These are phyloP conservation scores for Pelobates cultripes DNA, from an alignment of 2,797 vertebrate genomes.

Conservation along the genomic window DNA sequence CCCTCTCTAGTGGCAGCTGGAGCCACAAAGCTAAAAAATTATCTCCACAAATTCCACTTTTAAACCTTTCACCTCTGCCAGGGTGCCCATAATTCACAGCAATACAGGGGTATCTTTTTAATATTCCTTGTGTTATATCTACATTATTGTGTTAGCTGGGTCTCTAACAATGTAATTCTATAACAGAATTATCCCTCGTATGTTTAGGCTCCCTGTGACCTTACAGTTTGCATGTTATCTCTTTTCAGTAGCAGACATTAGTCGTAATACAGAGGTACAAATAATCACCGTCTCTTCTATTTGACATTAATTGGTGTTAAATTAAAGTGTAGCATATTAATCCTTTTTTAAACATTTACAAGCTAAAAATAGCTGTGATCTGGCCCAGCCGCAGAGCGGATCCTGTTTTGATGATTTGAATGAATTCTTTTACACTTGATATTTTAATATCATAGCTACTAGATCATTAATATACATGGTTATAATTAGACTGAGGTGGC, in stretches of 20 bases:
- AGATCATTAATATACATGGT: background rate
- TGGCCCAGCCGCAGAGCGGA: background rate
- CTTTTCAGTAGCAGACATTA: too few species aligned
- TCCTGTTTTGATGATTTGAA: conserved; percentile 26
- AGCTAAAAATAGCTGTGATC: conserved; percentile 20
- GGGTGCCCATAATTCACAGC: too few species aligned
- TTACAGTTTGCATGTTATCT: too few species aligned
- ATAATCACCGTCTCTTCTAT: conserved; percentile 60
- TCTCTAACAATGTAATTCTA: too few species aligned
- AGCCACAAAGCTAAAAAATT: too few species aligned
- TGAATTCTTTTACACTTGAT: conserved; percentile 17
- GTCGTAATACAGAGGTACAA: conserved; percentile 59
- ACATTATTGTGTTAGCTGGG: too few species aligned
- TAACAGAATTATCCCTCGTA: background rate
- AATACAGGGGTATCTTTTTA: too few species aligned
- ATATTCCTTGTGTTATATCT: too few species aligned
- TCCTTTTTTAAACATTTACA: conserved; percentile 17
- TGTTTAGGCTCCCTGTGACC: background rate
- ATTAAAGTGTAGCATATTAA: conserved; percentile 45
- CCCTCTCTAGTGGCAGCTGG: too few species aligned
- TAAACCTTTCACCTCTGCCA: too few species aligned
- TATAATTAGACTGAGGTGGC: background rate
- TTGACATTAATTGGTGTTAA: conserved; percentile 58
- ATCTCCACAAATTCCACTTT: too few species aligned
- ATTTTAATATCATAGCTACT: background rate